These are phyloP conservation scores for Ichneumon xanthorius DNA, from an alignment of 2,888 invertebrate genomes.

Conservation along the genomic window DNA sequence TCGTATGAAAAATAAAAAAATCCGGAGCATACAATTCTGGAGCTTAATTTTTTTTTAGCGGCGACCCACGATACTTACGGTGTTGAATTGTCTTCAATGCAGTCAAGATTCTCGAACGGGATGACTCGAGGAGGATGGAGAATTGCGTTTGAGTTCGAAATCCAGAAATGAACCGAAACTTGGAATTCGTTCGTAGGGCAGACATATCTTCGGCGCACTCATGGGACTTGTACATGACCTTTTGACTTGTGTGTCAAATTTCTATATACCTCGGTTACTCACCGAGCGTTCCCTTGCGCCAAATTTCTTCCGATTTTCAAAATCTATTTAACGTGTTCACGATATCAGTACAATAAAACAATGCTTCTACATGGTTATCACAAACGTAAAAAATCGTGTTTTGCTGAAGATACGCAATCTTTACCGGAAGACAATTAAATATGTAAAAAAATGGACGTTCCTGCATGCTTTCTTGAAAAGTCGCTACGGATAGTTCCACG, in stretches of 20 bases:
- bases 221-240: neutral
- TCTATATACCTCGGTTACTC: neutral
- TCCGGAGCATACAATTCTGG: too few relatives aligned
- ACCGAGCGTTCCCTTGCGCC: neutral
- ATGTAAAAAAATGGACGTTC: too few relatives aligned
- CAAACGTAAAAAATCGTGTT: too few relatives aligned
- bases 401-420: too few relatives aligned
- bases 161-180: neutral
- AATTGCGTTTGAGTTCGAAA: slow-evolving; percentile 1
- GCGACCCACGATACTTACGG: neutral
- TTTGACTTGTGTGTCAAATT: neutral
- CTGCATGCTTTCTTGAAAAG: too few relatives aligned
- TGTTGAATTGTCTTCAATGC: neutral
- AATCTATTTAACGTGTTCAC: too few relatives aligned
- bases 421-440: too few relatives aligned
- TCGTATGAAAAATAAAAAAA: too few relatives aligned
- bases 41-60: neutral
- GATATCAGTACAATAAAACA: too few relatives aligned
- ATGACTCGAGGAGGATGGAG: neutral
- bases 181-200: too few relatives aligned
- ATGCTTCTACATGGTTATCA: too few relatives aligned
- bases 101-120: neutral
- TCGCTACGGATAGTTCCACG: too few relatives aligned
- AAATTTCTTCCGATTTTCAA: neutral
- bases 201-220: neutral